These are phyloP conservation scores for Erithacus rubecula DNA, from an alignment of 2,797 vertebrate species.

Conservation along the genomic window DNA sequence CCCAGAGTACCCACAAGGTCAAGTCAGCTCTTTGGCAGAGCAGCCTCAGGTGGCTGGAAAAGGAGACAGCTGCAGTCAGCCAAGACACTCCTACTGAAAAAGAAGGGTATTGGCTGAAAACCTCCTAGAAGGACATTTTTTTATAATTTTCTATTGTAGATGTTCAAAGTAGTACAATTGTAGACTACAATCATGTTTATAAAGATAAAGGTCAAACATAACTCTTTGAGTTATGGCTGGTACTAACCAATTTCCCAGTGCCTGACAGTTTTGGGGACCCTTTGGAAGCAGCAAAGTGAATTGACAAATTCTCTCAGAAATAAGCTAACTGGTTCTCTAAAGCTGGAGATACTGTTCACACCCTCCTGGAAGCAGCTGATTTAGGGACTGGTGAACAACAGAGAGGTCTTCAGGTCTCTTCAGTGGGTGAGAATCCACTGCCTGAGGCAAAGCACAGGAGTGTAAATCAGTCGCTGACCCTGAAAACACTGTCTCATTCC, in stretches of 20 bases:
- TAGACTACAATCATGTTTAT: background rate
- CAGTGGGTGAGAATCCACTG: background rate
- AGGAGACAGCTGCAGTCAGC: background rate
- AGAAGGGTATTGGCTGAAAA: background rate
- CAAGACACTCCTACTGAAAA: background rate
- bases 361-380: background rate
- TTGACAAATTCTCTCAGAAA: background rate
- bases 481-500: conserved; percentile 50
- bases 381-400: background rate
- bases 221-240: background rate
- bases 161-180: background rate
- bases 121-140: background rate
- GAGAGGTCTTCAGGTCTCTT: background rate
- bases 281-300: background rate
- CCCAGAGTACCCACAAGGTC: background rate
- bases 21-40: background rate
- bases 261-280: background rate
- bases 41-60: background rate
- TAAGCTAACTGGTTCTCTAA: background rate
- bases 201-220: background rate
- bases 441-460: background rate
- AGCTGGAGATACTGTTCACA: fast-evolving
- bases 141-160: background rate
- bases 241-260: background rate
- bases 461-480: conserved; percentile 4